phyloP scores from a whole-genome alignment of 92 coral and sea anemone genomes.

The Scolanthus callimorphus region DNA sequence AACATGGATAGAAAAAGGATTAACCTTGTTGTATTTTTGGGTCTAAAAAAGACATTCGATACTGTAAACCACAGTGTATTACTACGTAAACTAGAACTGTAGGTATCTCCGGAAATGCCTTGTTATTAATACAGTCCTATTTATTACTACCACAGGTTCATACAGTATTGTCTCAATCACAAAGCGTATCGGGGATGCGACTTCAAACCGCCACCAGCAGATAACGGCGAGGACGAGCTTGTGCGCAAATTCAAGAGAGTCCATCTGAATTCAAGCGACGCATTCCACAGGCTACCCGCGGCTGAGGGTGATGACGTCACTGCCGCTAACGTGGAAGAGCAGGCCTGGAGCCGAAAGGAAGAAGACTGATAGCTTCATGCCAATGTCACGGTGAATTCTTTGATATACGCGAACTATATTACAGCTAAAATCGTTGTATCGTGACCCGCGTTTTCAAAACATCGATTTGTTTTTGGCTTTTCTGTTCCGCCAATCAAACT shows the following conservation, averaged over 20 bases:
- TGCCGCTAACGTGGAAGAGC: slow-evolving; percentile 30
- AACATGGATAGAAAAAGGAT: too few relatives aligned
- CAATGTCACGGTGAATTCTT: too few relatives aligned
- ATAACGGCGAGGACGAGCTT: slow-evolving; percentile 56
- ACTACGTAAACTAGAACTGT: too few relatives aligned
- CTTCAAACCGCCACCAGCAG: slow-evolving; percentile 36
- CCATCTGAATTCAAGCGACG: slow-evolving; percentile 49
- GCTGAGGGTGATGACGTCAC: slow-evolving; percentile 4
- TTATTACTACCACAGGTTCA: slow-evolving; percentile 25
- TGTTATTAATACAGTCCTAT: not conserved
- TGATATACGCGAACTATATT: too few relatives aligned
- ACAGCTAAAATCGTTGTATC: too few relatives aligned
- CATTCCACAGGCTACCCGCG: slow-evolving; percentile 16
- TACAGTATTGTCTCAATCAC: slow-evolving; percentile 49
- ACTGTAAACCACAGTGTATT: too few relatives aligned
- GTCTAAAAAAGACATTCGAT: too few relatives aligned
- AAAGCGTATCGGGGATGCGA: slow-evolving; percentile 66
- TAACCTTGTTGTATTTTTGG: too few relatives aligned
- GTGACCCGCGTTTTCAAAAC: too few relatives aligned
- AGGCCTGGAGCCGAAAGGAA: slow-evolving; percentile 53
- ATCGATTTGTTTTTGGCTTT: too few relatives aligned
- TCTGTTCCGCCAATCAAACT: too few relatives aligned
- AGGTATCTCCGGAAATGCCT: too few relatives aligned
- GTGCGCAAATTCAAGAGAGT: slow-evolving; percentile 48
- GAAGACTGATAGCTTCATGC: slow-evolving; percentile 23